These are phyloP conservation scores for Dissostichus mawsoni DNA, from an alignment of 2,113 vertebrate genomes.

Conservation along the genomic window DNA sequence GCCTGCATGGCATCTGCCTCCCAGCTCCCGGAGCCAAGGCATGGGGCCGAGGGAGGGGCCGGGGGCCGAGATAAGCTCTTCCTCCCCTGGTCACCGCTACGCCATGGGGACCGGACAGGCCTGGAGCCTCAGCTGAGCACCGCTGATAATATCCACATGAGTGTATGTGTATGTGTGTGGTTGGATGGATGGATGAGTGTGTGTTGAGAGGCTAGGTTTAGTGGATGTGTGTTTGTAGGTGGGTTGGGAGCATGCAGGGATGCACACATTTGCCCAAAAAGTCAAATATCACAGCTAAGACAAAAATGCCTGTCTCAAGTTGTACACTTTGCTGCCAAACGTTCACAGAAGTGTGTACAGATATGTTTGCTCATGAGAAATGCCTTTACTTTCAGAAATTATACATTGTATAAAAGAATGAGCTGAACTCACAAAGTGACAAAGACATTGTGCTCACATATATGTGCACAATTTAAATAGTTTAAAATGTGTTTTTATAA, in stretches of 20 bases:
- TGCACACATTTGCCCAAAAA: conserved; percentile 39
- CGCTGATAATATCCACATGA: conserved; percentile 83
- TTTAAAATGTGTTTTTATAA: not conserved
- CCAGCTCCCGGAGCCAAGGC: conserved; percentile 77
- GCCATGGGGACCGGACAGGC: conserved; percentile 76
- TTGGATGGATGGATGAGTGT: conserved; percentile 31
- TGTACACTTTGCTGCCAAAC: conserved; percentile 30
- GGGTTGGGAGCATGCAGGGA: conserved; percentile 37
- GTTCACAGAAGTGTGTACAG: conserved; percentile 42
- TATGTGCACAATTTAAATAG: not conserved
- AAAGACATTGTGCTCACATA: conserved; percentile 13
- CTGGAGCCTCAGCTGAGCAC: conserved; percentile 82
- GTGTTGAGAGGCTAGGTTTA: conserved; percentile 7
- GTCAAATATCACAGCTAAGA: conserved; percentile 51
- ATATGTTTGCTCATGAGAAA: conserved; percentile 31
- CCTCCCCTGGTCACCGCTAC: conserved; percentile 69
- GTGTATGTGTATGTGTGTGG: conserved; percentile 53
- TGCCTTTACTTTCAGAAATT: conserved; percentile 19
- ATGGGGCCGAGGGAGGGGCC: conserved; percentile 74
- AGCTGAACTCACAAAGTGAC: not conserved
- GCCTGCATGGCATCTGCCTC: conserved; percentile 84
- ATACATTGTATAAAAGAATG: conserved; percentile 1
- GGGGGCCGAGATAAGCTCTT: conserved; percentile 78
- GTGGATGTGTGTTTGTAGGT: not conserved
- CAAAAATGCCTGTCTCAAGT: conserved; percentile 46